phyloP scores from a whole-genome alignment of 2,888 invertebrate species.

The Mellilla xanthometata region DNA sequence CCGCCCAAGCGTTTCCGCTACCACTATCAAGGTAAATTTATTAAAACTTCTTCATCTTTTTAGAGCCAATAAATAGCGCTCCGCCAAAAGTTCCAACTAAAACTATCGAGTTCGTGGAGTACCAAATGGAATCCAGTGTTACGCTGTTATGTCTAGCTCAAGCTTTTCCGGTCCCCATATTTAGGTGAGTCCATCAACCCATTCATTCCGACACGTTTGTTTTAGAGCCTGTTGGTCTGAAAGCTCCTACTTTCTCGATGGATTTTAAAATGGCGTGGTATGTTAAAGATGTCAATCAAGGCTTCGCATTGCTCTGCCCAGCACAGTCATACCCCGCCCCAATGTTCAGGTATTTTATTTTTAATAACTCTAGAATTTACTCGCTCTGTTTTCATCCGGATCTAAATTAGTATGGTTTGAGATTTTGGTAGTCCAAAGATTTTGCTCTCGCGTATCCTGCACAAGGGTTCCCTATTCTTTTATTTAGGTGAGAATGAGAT shows the following conservation, averaged over 20 bases:
- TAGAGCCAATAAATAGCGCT: constrained; percentile 88
- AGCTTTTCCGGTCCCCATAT: constrained; percentile 86
- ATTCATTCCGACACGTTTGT: constrained; percentile 53
- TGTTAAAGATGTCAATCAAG: constrained; percentile 66
- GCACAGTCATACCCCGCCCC: constrained; percentile 86
- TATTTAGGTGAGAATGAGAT: constrained; percentile 85
- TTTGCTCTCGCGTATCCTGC: constrained; percentile 86
- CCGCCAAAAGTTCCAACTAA: constrained; percentile 85
- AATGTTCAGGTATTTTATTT: constrained; percentile 77
- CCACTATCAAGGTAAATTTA: constrained; percentile 84
- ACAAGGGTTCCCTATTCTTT: constrained; percentile 88
- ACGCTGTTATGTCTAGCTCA: constrained; percentile 88
- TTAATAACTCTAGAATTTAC: constrained; percentile 66
- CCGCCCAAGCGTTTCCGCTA: constrained; percentile 86
- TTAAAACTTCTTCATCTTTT: constrained; percentile 53
- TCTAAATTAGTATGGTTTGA: constrained; percentile 83
- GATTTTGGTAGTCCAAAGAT: constrained; percentile 68
- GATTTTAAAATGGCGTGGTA: constrained; percentile 83
- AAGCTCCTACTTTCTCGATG: constrained; percentile 85
- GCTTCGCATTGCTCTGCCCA: constrained; percentile 84
- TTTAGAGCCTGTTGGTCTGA: constrained; percentile 83
- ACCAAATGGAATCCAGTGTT: constrained; percentile 70
- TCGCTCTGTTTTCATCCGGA: constrained; percentile 81
- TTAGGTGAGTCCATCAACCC: constrained; percentile 85
- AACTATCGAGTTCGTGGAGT: constrained; percentile 74